Evolutionary conservation across 2,888 invertebrate species (phyloP), one percentile per base, ranked within the genome.

Genomic region (Emesis russula): DNA sequence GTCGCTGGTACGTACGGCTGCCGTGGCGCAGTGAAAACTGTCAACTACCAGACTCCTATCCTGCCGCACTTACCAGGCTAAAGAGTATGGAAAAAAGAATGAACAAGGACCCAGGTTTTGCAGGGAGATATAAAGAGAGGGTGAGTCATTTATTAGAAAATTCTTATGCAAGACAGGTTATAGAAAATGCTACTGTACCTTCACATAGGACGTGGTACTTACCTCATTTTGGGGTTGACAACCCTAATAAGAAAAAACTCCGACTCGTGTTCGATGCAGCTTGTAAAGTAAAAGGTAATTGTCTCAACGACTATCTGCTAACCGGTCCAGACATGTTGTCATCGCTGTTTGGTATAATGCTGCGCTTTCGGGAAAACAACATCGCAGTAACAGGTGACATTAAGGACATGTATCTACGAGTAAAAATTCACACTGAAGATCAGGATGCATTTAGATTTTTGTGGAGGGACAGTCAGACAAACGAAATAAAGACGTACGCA

Each of bases 301-400:
- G 73, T 2, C 25, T 94, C 7, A 95, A 95, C 73, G 94, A 94
- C 74, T 92, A 88, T 53, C 79, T 95, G 33, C 79, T 94, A 0
- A 87, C 76, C 11, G 95, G 94, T 0, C 94, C 95, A 0, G 95
- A 95, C 63, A 68, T 94, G 18, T 80, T 95, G 3, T 36, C 11
- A 7, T 94, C 96, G 5, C 83, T 97, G 68, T 82, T 95, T 0
- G 96, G 96, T 3, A 95, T 66, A 4, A 66, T 66, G 66, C 13
- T 97, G 85, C 95, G 96, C 0, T 97, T 97, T 83, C 83, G 97
- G 63, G 95, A 96, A 88, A 88, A 95, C 18, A 90, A 81, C 4
- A 66, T 66, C 2, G 66, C 66, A 0, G 25, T 25, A 18, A 25
- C 25, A 11, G 66, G 66, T 66, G 66, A 66, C 66, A 66, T 66